Evolutionary conservation across 2,888 invertebrate species (phyloP).

Genomic region (Syrphus vitripennis): DNA sequence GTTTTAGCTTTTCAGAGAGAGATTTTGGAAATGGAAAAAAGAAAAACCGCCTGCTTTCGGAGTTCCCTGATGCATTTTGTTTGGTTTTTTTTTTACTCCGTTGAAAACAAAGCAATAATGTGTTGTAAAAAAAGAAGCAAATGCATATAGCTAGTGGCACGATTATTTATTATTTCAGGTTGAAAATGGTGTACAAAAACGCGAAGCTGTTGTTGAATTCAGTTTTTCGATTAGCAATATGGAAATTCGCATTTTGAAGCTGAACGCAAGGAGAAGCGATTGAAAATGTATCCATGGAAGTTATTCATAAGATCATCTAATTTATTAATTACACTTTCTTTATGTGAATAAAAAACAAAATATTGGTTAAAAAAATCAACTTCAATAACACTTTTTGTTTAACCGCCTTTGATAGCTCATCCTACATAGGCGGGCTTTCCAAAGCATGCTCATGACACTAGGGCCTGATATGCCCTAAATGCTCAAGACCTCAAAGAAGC

Average conservation of each 20-base stretch:
- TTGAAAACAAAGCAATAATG: background rate
- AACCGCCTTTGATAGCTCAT: too few species aligned
- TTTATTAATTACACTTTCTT: too few species aligned
- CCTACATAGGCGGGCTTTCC: too few species aligned
- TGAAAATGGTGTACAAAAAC: background rate
- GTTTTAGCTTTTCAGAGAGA: background rate
- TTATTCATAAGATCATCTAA: too few species aligned
- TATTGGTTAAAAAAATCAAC: too few species aligned
- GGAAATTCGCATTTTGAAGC: constrained; percentile 17
- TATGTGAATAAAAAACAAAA: too few species aligned
- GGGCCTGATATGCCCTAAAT: too few species aligned
- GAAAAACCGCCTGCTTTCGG: constrained; percentile 21
- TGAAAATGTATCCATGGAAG: too few species aligned
- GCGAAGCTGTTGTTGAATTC: background rate
- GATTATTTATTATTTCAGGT: constrained; percentile 30
- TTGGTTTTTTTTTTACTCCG: constrained; percentile 7
- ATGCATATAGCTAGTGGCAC: background rate
- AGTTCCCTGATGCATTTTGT: background rate
- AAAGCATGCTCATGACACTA: too few species aligned
- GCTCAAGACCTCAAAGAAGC: too few species aligned
- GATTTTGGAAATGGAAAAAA: constrained; percentile 34
- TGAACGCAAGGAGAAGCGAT: background rate
- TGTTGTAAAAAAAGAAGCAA: background rate
- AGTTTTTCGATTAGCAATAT: constrained; percentile 47
- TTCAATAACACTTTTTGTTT: too few species aligned